These are phyloP conservation scores for Takifugu rubripes DNA, from an alignment of 2,797 vertebrate species.

Conservation along the genomic window DNA sequence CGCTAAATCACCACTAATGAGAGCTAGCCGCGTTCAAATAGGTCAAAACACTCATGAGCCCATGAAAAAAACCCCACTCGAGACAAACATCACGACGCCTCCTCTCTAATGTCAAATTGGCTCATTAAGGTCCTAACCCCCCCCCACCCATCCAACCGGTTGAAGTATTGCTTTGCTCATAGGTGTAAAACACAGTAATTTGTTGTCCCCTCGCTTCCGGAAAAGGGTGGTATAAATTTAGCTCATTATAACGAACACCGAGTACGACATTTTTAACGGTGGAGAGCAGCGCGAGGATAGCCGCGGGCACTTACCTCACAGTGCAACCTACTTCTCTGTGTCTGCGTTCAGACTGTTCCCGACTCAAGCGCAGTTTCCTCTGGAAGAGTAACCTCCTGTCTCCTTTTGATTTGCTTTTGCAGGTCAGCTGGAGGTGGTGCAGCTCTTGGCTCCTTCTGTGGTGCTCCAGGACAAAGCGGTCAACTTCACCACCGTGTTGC, in stretches of 20 bases:
- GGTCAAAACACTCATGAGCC: slow-evolving; percentile 12
- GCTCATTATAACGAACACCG: slow-evolving; percentile 41
- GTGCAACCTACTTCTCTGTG: slow-evolving; percentile 11
- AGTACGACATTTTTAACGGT: slow-evolving; percentile 29
- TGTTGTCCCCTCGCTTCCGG: slow-evolving; percentile 25
- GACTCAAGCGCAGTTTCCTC: background rate
- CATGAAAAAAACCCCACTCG: slow-evolving; percentile 1
- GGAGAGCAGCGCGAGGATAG: slow-evolving; percentile 27
- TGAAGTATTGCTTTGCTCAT: slow-evolving; percentile 18
- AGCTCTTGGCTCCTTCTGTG: slow-evolving; percentile 85
- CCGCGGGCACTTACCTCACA: slow-evolving; percentile 13
- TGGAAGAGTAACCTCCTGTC: slow-evolving; percentile 1
- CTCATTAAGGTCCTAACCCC: slow-evolving; percentile 28
- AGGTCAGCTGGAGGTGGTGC: slow-evolving; percentile 88
- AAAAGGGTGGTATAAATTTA: slow-evolving; percentile 17
- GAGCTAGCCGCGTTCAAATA: slow-evolving; percentile 4
- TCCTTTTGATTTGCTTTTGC: slow-evolving; percentile 34
- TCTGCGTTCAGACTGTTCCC: background rate
- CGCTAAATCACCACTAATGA: background rate
- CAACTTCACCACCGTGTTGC: slow-evolving; percentile 83
- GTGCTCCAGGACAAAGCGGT: slow-evolving; percentile 88
- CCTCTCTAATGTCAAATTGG: slow-evolving; percentile 12
- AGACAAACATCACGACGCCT: slow-evolving; percentile 1
- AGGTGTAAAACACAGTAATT: slow-evolving; percentile 12
- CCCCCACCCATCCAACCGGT: slow-evolving; percentile 13